A percentile compares a stretch with the other conserved stretches of the same genome.
Conservation (phyloP, 2,888 invertebrate species). For the Entomobrya multifasciata region DNA sequence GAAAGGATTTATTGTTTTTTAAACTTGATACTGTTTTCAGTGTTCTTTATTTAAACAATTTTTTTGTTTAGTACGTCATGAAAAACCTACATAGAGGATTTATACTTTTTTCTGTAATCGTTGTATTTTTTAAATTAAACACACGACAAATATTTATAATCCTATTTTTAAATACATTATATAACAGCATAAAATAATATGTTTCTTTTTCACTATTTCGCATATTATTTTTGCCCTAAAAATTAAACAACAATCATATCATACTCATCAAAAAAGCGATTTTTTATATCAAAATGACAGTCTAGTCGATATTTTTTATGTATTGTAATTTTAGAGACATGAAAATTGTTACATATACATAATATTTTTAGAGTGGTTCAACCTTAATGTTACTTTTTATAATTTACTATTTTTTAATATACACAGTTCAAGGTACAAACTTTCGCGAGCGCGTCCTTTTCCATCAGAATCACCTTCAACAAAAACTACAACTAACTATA, state of each 20-base stretch:
- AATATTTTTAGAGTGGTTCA: too few species aligned
- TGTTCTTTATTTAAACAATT: background rate
- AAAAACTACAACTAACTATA: too few species aligned
- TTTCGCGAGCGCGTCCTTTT: slow-evolving; percentile 52
- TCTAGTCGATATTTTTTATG: background rate
- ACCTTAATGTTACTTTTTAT: too few species aligned
- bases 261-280: background rate
- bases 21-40: background rate
- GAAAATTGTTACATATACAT: background rate
- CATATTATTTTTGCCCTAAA: background rate
- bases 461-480: background rate
- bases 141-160: background rate
- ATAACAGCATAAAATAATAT: background rate
- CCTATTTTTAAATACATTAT: background rate
- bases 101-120: background rate
- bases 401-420: slow-evolving; percentile 31
- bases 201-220: background rate
- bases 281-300: slow-evolving; percentile 18
- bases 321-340: background rate
- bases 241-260: background rate
- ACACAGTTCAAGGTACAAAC: slow-evolving; percentile 64
- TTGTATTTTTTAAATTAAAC: background rate
- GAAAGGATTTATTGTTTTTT: too few species aligned
- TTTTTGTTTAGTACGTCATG: too few species aligned
- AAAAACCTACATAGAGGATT: background rate